phyloP scores from a whole-genome alignment of 2,113 vertebrate genomes.

The Pteruthius melanotis region DNA sequence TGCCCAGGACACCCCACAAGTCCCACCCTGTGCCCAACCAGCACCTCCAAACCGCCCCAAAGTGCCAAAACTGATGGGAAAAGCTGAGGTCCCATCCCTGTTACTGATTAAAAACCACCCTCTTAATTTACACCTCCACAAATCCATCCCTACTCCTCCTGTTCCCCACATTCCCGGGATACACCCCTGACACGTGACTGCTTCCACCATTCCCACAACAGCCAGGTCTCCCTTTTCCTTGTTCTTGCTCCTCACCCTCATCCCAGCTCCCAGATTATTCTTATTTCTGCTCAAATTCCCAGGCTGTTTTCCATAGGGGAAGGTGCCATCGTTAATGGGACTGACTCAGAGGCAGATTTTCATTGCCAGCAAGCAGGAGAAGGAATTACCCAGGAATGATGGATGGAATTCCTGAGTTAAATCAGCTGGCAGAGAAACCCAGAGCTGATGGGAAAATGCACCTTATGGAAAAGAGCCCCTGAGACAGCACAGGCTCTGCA shows the following conservation, averaged over 20 bases:
- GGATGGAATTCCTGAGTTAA: background rate
- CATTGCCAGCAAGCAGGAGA: background rate
- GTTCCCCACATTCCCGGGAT: background rate
- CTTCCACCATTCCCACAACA: background rate
- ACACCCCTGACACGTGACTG: accelerated
- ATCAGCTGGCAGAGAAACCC: background rate
- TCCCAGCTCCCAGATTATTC: too few species aligned
- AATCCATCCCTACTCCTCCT: background rate
- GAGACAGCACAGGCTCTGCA: background rate
- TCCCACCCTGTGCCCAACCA: background rate
- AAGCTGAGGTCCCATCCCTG: background rate
- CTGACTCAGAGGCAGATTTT: background rate
- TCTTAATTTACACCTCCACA: background rate
- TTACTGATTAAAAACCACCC: accelerated
- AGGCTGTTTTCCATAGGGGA: background rate
- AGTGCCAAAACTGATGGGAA: background rate
- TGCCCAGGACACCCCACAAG: background rate
- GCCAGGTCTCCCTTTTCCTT: background rate
- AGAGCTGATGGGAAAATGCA: accelerated
- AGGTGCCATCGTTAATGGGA: accelerated
- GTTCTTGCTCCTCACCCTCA: background rate
- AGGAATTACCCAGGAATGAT: background rate
- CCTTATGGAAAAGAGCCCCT: background rate
- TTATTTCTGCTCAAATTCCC: background rate
- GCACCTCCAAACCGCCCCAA: background rate